A percentile compares a stretch with the other conserved stretches of the same genome.
phyloP scores from a whole-genome alignment of 2,113 vertebrate species.

The Stictonetta naevosa region DNA sequence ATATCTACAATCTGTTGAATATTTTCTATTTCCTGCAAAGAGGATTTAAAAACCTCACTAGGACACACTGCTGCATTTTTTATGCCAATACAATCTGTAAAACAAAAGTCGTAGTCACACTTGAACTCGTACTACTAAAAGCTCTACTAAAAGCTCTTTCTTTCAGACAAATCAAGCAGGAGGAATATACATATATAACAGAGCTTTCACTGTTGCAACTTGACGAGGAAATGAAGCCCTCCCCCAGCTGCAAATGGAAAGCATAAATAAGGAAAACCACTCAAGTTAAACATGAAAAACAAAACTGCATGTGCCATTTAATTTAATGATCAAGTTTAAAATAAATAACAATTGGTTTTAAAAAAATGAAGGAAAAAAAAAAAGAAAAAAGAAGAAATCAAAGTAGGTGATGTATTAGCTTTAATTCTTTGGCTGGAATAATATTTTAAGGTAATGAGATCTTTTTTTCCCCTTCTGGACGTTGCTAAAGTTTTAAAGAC shows the following conservation, averaged over 20 bases:
- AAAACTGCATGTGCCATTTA: not conserved
- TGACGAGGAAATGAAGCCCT: not conserved
- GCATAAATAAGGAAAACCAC: conserved; percentile 2
- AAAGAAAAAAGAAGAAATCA: not conserved
- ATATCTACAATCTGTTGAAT: rapidly evolving
- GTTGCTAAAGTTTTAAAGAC: not conserved
- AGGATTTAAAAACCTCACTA: not conserved
- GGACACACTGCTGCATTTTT: not conserved
- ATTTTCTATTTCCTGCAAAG: not conserved
- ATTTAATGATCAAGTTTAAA: not conserved
- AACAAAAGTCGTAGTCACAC: not conserved
- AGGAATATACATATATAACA: not conserved
- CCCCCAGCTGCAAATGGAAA: not conserved
- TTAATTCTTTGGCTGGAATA: not conserved
- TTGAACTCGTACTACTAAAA: not conserved
- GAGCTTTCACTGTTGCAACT: not conserved
- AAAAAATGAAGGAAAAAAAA: not conserved
- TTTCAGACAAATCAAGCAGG: not conserved
- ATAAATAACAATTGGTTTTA: conserved; percentile 11
- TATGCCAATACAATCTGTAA: not conserved
- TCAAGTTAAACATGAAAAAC: not conserved
- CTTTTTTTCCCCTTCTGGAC: not conserved
- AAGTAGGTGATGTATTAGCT: not conserved
- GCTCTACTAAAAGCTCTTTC: not conserved
- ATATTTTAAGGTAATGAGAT: conserved; percentile 41